A percentile compares a stretch with the other conserved stretches of the same genome.
Conservation (phyloP, 2,888 invertebrate species). For the Epinotia ramella region DNA sequence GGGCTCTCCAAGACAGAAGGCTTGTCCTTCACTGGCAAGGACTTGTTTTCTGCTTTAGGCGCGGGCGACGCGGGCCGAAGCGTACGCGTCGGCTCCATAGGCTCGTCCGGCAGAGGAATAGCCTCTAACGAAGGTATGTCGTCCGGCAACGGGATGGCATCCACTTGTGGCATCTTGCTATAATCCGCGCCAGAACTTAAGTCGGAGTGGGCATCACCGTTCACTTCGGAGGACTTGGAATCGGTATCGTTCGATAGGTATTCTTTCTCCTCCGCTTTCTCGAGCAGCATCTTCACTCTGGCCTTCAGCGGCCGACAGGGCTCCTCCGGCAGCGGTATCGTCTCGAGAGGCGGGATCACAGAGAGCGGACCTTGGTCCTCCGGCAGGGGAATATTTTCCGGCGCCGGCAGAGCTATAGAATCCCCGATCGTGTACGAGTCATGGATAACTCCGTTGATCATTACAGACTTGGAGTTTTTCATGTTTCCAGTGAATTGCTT, state of each 20-base stretch:
- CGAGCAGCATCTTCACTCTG: constrained; percentile 31
- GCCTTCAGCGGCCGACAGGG: constrained; percentile 62
- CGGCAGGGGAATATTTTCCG: constrained; percentile 74
- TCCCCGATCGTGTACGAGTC: constrained; percentile 64
- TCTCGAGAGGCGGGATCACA: constrained; percentile 67
- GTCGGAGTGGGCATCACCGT: constrained; percentile 29
- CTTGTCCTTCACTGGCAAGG: constrained; percentile 55
- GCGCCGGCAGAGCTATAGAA: constrained; percentile 77
- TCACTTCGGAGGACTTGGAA: constrained; percentile 41
- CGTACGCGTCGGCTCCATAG: constrained; percentile 53
- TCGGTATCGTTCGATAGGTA: constrained; percentile 31
- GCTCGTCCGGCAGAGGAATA: constrained; percentile 49
- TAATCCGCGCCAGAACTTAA: constrained; percentile 41
- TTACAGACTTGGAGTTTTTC: constrained; percentile 33
- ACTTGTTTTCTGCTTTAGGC: constrained; percentile 54
- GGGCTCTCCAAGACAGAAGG: constrained; percentile 66
- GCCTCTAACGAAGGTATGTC: constrained; percentile 43
- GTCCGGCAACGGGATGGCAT: constrained; percentile 60
- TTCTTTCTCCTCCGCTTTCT: constrained; percentile 37
- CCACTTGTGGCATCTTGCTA: constrained; percentile 51
- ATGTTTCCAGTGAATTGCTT: constrained; percentile 38
- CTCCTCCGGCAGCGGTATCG: constrained; percentile 75
- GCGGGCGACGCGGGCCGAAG: constrained; percentile 35
- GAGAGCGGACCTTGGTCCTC: constrained; percentile 71
- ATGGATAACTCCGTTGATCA: constrained; percentile 43